These are phyloP conservation scores for Acanthis flammea DNA, from an alignment of 2,797 vertebrate species.

Conservation along the genomic window DNA sequence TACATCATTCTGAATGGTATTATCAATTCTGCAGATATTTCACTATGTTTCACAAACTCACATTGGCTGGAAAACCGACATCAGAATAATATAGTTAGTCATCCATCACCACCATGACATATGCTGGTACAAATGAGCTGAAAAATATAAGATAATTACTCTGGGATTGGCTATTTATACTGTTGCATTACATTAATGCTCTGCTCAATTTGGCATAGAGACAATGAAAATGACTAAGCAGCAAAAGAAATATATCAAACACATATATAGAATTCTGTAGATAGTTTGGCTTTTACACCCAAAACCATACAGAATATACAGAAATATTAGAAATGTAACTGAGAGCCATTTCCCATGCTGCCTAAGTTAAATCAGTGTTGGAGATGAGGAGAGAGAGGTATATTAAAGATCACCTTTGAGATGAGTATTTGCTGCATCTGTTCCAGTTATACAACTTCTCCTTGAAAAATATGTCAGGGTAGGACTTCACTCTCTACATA, in stretches of 20 bases:
- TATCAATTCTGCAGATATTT: neutral
- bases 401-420: neutral
- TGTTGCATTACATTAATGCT: neutral
- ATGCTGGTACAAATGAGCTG: neutral
- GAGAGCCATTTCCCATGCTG: neutral
- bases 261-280: neutral
- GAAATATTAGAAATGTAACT: neutral
- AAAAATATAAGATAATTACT: neutral
- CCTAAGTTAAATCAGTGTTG: neutral
- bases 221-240: neutral
- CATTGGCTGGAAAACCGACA: neutral
- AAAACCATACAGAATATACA: neutral
- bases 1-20: neutral
- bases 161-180: neutral
- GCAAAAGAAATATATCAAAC: neutral
- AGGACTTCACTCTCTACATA: neutral
- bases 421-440: neutral
- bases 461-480: neutral
- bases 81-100: neutral
- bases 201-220: neutral
- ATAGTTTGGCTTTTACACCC: neutral
- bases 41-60: neutral
- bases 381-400: neutral
- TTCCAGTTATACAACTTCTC: neutral
- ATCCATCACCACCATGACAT: neutral